These are phyloP conservation scores for Oplegnathus fasciatus DNA, from an alignment of 2,113 vertebrate genomes.

Conservation along the genomic window DNA sequence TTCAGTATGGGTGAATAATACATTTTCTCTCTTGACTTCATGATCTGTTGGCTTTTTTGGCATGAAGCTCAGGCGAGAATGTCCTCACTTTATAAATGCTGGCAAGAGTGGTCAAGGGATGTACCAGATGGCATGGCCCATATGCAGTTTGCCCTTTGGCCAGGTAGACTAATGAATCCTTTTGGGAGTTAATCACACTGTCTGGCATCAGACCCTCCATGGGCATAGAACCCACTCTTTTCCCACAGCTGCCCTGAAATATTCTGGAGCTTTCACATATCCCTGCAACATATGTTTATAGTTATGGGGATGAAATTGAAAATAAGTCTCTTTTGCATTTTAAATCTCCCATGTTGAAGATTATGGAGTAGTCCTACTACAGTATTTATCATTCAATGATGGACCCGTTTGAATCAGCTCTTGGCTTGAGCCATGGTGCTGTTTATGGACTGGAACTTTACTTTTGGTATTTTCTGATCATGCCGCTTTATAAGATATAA, in stretches of 20 bases:
- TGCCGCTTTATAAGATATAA: neutral
- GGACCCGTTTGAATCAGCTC: neutral
- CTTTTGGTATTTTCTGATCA: neutral
- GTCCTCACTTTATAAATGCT: constrained; percentile 69
- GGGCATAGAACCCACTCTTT: constrained; percentile 61
- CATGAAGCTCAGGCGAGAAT: constrained; percentile 55
- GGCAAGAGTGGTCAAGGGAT: constrained; percentile 73
- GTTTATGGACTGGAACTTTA: neutral
- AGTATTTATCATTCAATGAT: neutral
- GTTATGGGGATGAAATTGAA: constrained; percentile 26
- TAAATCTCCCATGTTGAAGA: constrained; percentile 13
- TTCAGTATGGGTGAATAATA: constrained; percentile 56
- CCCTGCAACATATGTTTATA: constrained; percentile 57
- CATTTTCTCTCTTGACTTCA: constrained; percentile 47
- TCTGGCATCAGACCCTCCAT: constrained; percentile 70
- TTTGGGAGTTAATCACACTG: constrained; percentile 76
- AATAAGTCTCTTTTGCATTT: constrained; percentile 27
- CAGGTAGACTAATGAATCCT: constrained; percentile 85
- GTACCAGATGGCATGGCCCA: constrained; percentile 80
- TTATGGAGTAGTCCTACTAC: neutral
- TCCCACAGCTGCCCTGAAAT: constrained; percentile 62
- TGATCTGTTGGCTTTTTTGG: constrained; percentile 67
- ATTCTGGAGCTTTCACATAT: constrained; percentile 49
- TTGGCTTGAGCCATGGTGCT: neutral
- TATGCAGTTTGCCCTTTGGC: constrained; percentile 82